phyloP scores from a whole-genome alignment of 2,888 invertebrate genomes.

The Campoplex capitator region DNA sequence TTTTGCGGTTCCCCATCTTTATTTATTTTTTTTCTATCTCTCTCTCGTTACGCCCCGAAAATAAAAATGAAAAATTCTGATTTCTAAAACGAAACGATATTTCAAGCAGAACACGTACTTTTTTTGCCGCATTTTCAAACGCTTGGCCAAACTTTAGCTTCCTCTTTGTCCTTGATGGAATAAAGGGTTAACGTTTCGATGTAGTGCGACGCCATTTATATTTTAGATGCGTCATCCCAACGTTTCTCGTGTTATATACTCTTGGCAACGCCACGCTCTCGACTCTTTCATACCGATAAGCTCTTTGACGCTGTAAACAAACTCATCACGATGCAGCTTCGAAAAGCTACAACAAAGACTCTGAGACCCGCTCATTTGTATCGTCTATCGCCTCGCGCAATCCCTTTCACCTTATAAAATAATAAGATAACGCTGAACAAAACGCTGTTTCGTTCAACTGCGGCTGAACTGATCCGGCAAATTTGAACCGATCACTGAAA shows the following conservation, averaged over 20 bases:
- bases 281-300: conserved; percentile 71
- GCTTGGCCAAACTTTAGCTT: too few species aligned
- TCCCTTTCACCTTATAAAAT: conserved; percentile 39
- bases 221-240: conserved; percentile 25
- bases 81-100: neutral
- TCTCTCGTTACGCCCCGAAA: conserved; percentile 71
- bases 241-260: conserved; percentile 4
- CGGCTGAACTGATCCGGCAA: neutral
- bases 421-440: conserved; percentile 25
- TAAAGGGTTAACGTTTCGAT: conserved; percentile 2
- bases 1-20: conserved; percentile 33
- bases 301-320: conserved; percentile 66
- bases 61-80: neutral
- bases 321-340: conserved; percentile 67
- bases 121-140: neutral
- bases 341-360: conserved; percentile 3
- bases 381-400: conserved; percentile 44
- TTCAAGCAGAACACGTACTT: neutral
- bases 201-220: conserved; percentile 11
- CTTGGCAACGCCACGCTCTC: conserved; percentile 6
- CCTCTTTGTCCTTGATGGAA: neutral
- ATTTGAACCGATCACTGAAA: neutral
- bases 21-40: neutral
- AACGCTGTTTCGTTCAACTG: neutral
- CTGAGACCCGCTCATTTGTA: conserved; percentile 42